phyloP scores from a whole-genome alignment of 2,113 vertebrate species.

The Carassius carassius region DNA sequence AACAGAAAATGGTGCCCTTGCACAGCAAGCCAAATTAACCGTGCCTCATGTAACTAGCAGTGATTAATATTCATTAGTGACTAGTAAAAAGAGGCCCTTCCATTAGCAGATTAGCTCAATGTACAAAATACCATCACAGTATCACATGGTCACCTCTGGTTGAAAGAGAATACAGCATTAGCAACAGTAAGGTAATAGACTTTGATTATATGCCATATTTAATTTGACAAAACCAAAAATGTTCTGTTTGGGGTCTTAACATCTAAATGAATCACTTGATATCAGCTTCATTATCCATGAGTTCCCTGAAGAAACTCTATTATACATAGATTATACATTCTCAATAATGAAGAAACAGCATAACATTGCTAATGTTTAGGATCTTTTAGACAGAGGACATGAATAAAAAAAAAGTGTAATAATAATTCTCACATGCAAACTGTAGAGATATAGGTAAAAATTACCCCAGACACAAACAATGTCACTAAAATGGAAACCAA shows the following conservation, averaged over 20 bases:
- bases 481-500: not conserved
- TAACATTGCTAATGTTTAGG: not conserved
- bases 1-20: constrained; percentile 53
- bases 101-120: constrained; percentile 75
- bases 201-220: not conserved
- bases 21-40: constrained; percentile 69
- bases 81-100: constrained; percentile 67
- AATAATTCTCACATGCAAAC: not conserved
- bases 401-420: not conserved
- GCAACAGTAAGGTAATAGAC: not conserved
- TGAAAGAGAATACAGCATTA: not conserved
- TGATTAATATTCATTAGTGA: constrained; percentile 76
- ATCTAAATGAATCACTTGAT: not conserved
- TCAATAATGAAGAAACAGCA: not conserved
- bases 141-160: constrained; percentile 50
- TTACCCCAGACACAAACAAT: not conserved
- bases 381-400: not conserved
- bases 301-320: not conserved
- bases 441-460: not conserved
- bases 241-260: not conserved
- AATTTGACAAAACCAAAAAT: constrained; percentile 2
- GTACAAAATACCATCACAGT: constrained; percentile 62
- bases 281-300: not conserved
- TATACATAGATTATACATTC: not conserved
- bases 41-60: constrained; percentile 60